These are phyloP conservation scores for Encarsia formosa DNA, from an alignment of 2,888 invertebrate genomes.

Conservation along the genomic window DNA sequence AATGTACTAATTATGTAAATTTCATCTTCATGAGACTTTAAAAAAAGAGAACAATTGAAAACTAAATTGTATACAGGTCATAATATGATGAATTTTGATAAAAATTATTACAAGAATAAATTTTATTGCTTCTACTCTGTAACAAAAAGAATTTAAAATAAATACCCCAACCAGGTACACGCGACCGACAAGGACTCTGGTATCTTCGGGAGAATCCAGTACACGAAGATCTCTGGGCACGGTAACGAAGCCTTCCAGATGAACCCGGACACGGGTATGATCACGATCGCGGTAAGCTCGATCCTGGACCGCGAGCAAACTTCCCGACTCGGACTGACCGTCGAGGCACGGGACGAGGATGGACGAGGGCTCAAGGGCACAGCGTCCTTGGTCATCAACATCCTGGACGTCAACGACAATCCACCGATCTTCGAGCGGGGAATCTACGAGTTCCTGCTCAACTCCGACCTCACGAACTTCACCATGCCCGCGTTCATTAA, in stretches of 20 bases:
- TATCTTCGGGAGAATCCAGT: slow-evolving; percentile 71
- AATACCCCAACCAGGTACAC: slow-evolving; percentile 62
- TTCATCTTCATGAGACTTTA: too few species aligned
- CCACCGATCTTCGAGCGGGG: slow-evolving; percentile 76
- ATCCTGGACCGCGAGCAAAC: slow-evolving; percentile 80
- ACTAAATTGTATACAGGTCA: too few species aligned
- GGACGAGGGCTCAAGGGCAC: slow-evolving; percentile 74
- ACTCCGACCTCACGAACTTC: slow-evolving; percentile 69
- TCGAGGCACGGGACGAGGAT: slow-evolving; percentile 85
- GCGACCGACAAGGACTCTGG: slow-evolving; percentile 81
- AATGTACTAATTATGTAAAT: too few species aligned
- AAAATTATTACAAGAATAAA: too few species aligned
- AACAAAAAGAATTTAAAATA: not conserved
- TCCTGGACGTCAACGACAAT: slow-evolving; percentile 81
- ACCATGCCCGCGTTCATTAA: slow-evolving; percentile 74
- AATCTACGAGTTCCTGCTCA: slow-evolving; percentile 76
- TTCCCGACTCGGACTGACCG: slow-evolving; percentile 71
- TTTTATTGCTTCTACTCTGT: too few species aligned
- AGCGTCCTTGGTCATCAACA: slow-evolving; percentile 68
- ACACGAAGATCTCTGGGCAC: slow-evolving; percentile 72
- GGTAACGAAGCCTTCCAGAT: slow-evolving; percentile 75
- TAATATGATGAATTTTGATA: too few species aligned
- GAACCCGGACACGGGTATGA: slow-evolving; percentile 72
- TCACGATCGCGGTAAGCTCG: slow-evolving; percentile 73
- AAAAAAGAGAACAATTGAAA: too few species aligned